Base-by-base conservation (phyloP, 2,888 invertebrate species). In the Ophion ventricosus region DNA sequence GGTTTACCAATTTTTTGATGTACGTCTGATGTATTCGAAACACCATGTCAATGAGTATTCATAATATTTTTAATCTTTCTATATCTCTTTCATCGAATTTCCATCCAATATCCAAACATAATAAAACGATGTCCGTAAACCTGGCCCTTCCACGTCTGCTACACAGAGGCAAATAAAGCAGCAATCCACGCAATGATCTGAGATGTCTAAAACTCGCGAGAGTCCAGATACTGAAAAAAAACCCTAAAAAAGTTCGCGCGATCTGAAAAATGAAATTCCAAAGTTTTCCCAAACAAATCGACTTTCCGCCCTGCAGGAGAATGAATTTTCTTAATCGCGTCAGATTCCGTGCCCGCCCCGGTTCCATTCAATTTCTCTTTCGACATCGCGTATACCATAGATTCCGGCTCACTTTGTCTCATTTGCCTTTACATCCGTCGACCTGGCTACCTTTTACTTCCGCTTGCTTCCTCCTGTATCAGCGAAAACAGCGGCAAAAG, bases 281-380 rank as follows among this genome's bases (percentile, higher is more conserved):
- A 17, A 49, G 49, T 49, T 17, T 49, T 17, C 2, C 49, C 49
- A 14, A 49, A 49, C 49, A 49, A 49, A 49, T 49, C 14, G 49
- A 49, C 49, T 49, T 49, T 49, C 14, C 49, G 14, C 49, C 26
- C 20, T 17, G 49, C 17, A 11, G 49, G 49, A 49, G 17, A 49
- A 49, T 14, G 49, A 67, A 49, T 57, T 57, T 63, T 61, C 63
- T 54, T 69, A 63, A 81, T 70, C 63, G 26, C 40, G 14, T 54
- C 54, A 69, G 56, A 75, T 81, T 75, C 61, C 63, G 75, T 56
- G 63, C 35, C 35, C 57, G 14, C 49, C 69, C 40, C 67, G 66
- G 66, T 20, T 77, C 40, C 35, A 57, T 17, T 23, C 56, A 76
- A 67, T 81, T 49, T 73, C 26, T 54, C 64, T 75, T 29, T 3